These are phyloP conservation scores for Metacarcinus magister DNA, from an alignment of 2,888 invertebrate species.

Conservation along the genomic window DNA sequence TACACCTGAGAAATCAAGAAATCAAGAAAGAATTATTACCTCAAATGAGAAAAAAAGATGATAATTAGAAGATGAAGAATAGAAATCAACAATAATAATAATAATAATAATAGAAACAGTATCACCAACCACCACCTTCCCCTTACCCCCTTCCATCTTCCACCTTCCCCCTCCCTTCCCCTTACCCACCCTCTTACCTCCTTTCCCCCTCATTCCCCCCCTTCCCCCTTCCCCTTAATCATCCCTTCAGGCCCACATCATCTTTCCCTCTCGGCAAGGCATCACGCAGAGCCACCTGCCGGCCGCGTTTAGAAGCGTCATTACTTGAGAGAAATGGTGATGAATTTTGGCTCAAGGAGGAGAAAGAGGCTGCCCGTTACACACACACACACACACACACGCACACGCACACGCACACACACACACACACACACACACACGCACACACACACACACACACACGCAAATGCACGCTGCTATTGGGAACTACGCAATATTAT, in stretches of 20 bases:
- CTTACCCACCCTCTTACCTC: not conserved
- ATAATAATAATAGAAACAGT: too few relatives aligned
- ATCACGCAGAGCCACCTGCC: not conserved
- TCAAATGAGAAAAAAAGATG: too few relatives aligned
- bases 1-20: not conserved
- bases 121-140: not conserved
- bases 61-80: too few relatives aligned
- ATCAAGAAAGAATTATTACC: too few relatives aligned
- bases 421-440: too few relatives aligned
- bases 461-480: not conserved
- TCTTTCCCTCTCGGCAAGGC: not conserved
- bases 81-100: too few relatives aligned
- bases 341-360: not conserved
- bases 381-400: conserved; percentile 39
- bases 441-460: too few relatives aligned
- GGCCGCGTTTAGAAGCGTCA: not conserved
- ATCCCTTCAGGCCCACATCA: not conserved
- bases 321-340: not conserved
- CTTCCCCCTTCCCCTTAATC: not conserved
- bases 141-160: not conserved
- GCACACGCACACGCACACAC: conserved; percentile 15
- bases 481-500: not conserved
- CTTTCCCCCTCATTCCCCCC: not conserved
- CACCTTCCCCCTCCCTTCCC: not conserved
- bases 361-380: not conserved